Conservation (phyloP, 2,888 invertebrate genomes). For the Pristionchus exspectatus region DNA sequence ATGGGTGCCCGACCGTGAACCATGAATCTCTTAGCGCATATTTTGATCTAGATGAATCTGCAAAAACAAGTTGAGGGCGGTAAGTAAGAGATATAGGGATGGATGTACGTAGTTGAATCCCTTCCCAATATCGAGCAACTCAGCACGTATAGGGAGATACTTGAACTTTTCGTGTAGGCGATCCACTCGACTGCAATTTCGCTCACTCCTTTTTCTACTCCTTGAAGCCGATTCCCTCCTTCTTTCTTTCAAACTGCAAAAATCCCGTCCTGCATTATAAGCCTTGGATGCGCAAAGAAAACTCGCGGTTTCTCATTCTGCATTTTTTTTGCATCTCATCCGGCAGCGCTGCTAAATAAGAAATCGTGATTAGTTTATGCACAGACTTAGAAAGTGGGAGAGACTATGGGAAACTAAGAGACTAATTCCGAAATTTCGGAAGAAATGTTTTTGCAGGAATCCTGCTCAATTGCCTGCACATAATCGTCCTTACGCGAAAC, state of each 20-base stretch:
- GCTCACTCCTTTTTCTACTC: background rate
- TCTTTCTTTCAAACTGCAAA: background rate
- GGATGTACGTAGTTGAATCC: background rate
- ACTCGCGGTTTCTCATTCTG: too few species aligned
- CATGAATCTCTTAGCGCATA: too few species aligned
- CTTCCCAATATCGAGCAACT: background rate
- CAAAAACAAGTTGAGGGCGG: too few species aligned
- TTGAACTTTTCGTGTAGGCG: slow-evolving; percentile 10
- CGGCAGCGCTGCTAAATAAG: too few species aligned
- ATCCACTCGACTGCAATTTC: background rate
- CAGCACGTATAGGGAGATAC: background rate
- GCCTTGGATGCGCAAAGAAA: too few species aligned
- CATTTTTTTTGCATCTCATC: too few species aligned
- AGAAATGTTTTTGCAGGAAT: slow-evolving; percentile 19
- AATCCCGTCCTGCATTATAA: background rate
- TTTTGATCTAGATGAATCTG: too few species aligned
- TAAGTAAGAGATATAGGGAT: too few species aligned
- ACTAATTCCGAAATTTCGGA: background rate
- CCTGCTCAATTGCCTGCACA: slow-evolving; percentile 50
- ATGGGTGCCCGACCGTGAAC: too few species aligned
- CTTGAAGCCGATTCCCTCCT: too few species aligned
- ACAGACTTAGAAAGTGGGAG: background rate
- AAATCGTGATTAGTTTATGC: too few species aligned
- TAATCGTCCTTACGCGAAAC: slow-evolving; percentile 50
- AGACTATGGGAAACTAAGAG: background rate